phyloP scores from a whole-genome alignment of 1,140 invertebrate genomes.

The Drosophila nigromelanica region DNA sequence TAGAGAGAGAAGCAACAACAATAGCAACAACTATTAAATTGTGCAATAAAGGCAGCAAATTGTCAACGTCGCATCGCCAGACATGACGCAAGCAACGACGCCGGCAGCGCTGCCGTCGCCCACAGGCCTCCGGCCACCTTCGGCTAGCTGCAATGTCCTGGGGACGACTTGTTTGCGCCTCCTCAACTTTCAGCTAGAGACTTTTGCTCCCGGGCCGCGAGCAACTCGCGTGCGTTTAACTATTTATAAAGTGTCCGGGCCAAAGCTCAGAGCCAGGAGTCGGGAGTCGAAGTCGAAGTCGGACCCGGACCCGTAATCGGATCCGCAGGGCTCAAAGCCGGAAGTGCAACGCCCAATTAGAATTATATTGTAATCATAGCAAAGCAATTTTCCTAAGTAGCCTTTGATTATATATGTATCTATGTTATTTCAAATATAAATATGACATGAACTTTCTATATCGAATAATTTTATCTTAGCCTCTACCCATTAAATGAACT shows the following conservation, averaged over 20 bases:
- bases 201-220: neutral
- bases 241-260: conserved; percentile 18
- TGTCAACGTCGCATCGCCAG: conserved; percentile 9
- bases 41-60: conserved; percentile 27
- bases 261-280: too few relatives aligned
- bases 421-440: neutral
- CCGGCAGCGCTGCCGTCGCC: conserved; percentile 4
- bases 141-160: conserved; percentile 13
- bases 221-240: conserved; percentile 3
- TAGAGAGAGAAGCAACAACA: neutral
- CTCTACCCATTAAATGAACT: too few relatives aligned
- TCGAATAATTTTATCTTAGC: too few relatives aligned
- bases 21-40: conserved; percentile 14
- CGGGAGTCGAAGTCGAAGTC: too few relatives aligned
- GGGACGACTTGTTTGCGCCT: neutral
- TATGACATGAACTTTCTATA: too few relatives aligned
- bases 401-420: neutral
- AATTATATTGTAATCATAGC: neutral
- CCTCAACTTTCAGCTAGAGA: neutral
- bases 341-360: neutral
- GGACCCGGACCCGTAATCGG: neutral
- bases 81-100: conserved; percentile 31
- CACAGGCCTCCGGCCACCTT: neutral
- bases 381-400: neutral
- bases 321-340: neutral